Evolutionary conservation across 2,797 vertebrate species (phyloP).

Genomic region (Amblyraja radiata): DNA sequence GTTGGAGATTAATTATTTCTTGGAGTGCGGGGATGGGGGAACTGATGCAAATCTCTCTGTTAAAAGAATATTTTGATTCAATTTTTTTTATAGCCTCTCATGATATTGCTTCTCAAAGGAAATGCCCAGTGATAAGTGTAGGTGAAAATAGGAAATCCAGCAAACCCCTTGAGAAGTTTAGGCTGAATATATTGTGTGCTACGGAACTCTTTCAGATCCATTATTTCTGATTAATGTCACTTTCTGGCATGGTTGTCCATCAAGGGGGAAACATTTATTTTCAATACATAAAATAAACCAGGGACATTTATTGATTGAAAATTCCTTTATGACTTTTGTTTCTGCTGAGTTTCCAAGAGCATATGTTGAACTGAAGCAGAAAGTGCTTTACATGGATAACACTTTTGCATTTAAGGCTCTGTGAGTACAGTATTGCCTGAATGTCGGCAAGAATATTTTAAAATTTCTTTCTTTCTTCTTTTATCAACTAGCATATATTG

Average conservation of each 20-base stretch:
- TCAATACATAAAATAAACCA: slow-evolving; percentile 33
- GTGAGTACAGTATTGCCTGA: slow-evolving; percentile 37
- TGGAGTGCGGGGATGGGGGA: too few relatives aligned
- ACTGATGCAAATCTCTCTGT: not conserved
- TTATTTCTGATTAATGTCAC: slow-evolving; percentile 9
- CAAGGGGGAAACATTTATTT: slow-evolving; percentile 25
- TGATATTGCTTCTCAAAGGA: slow-evolving; percentile 25
- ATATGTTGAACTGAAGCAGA: slow-evolving; percentile 37
- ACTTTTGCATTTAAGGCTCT: slow-evolving; percentile 39
- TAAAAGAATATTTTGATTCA: slow-evolving; percentile 32
- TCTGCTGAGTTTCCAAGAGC: slow-evolving; percentile 37
- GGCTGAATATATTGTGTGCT: slow-evolving; percentile 19
- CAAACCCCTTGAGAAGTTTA: slow-evolving; percentile 32
- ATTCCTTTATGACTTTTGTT: slow-evolving; percentile 33
- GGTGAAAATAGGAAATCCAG: slow-evolving; percentile 28
- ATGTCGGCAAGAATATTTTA: slow-evolving; percentile 35
- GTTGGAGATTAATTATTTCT: slow-evolving; percentile 19
- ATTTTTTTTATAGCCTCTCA: not conserved
- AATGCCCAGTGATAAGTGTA: slow-evolving; percentile 18
- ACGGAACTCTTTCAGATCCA: slow-evolving; percentile 30
- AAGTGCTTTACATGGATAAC: slow-evolving; percentile 36
- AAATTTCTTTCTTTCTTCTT: slow-evolving; percentile 28
- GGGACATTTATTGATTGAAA: slow-evolving; percentile 36
- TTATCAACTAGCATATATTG: slow-evolving; percentile 35
- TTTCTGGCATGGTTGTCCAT: slow-evolving; percentile 34